These are phyloP conservation scores for Eugnorisma glareosa DNA, from an alignment of 2,888 invertebrate genomes.

Conservation along the genomic window DNA sequence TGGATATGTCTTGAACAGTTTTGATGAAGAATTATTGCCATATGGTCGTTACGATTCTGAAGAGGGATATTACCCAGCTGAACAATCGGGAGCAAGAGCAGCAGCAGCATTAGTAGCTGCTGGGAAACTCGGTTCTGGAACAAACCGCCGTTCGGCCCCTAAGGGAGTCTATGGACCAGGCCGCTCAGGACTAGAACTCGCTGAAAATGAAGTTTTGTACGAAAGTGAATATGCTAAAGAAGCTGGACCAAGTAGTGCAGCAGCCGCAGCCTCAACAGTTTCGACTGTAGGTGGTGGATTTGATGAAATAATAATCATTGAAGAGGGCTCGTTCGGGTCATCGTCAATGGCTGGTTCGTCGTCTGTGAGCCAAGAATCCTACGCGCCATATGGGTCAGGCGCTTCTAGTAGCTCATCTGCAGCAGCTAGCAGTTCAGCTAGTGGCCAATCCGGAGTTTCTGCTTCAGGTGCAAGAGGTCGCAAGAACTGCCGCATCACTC, in stretches of 20 bases:
- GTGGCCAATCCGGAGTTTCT: not conserved
- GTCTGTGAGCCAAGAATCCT: not conserved
- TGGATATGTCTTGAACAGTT: too few relatives aligned
- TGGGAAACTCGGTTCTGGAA: not conserved
- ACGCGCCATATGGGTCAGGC: conserved; percentile 16
- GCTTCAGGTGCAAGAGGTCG: conserved; percentile 68
- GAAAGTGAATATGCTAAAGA: not conserved
- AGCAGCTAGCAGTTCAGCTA: conserved; percentile 5
- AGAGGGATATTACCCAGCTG: too few relatives aligned
- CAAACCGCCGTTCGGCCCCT: not conserved
- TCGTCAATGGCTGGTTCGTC: not conserved
- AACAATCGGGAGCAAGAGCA: too few relatives aligned
- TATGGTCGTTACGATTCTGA: too few relatives aligned
- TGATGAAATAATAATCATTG: conserved; percentile 17
- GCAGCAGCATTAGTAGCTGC: conserved; percentile 19
- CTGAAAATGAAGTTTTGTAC: not conserved
- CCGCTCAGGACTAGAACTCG: conserved; percentile 8
- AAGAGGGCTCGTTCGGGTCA: not conserved
- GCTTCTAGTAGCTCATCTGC: conserved; percentile 11
- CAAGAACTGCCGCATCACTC: conserved; percentile 77
- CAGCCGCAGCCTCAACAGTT: conserved; percentile 4
- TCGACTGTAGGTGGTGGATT: not conserved
- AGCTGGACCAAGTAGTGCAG: not conserved
- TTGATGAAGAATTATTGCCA: too few relatives aligned
- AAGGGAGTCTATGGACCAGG: conserved; percentile 11